These are phyloP conservation scores for Nothobranchius furzeri DNA, from an alignment of 2,113 vertebrate species.

Conservation along the genomic window DNA sequence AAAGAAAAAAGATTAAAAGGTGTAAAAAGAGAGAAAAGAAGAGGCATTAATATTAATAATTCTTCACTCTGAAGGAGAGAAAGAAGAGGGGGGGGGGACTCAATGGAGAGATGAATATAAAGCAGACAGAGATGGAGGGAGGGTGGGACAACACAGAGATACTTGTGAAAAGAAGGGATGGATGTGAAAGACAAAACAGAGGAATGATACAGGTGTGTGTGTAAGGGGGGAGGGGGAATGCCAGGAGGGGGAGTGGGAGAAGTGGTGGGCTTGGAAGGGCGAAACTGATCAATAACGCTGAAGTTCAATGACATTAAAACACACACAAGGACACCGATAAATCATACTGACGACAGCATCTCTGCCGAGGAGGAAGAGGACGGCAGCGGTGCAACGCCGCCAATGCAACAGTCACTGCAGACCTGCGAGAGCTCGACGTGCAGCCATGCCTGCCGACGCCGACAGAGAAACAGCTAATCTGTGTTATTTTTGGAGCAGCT, in stretches of 20 bases:
- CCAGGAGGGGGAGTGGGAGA: slow-evolving; percentile 12
- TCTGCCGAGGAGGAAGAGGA: slow-evolving; percentile 26
- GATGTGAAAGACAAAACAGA: slow-evolving; percentile 49
- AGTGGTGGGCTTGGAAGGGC: slow-evolving; percentile 22
- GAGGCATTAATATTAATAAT: slow-evolving; percentile 79
- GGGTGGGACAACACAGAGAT: slow-evolving; percentile 53
- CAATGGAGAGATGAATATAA: slow-evolving; percentile 73
- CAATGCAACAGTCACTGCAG: background rate
- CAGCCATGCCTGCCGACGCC: background rate
- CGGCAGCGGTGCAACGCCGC: background rate
- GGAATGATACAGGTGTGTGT: slow-evolving; percentile 55
- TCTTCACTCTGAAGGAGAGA: slow-evolving; percentile 53
- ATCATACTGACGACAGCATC: slow-evolving; percentile 43
- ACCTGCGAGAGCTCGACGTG: slow-evolving; percentile 5
- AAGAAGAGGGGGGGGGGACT: slow-evolving; percentile 34
- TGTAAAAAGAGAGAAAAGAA: slow-evolving; percentile 48
- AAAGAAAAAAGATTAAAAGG: slow-evolving; percentile 34
- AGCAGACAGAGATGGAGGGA: slow-evolving; percentile 63
- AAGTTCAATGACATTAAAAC: slow-evolving; percentile 70
- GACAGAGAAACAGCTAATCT: slow-evolving; percentile 14
- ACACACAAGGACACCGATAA: slow-evolving; percentile 63
- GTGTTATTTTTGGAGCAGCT: slow-evolving; percentile 62
- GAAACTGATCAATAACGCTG: slow-evolving; percentile 65
- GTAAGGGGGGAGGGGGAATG: no score
- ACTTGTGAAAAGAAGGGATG: slow-evolving; percentile 57